phyloP scores from a whole-genome alignment of 2,797 vertebrate species.

The Chaetophractus vellerosus region DNA sequence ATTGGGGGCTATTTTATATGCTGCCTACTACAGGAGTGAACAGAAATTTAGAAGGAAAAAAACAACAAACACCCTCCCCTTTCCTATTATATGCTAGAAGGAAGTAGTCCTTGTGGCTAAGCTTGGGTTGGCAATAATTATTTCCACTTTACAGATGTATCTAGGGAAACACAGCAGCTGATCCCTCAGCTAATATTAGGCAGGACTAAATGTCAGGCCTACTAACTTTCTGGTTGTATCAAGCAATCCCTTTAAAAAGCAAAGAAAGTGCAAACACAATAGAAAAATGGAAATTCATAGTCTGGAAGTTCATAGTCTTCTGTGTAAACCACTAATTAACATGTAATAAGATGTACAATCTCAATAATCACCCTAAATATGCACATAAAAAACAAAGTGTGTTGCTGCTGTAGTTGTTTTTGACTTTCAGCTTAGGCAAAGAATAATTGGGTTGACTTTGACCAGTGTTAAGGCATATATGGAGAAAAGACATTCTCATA shows the following conservation, averaged over 20 bases:
- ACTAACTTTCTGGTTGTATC: not conserved
- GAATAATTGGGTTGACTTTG: conserved; percentile 5
- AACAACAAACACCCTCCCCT: not conserved
- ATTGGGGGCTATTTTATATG: not conserved
- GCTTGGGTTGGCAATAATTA: not conserved
- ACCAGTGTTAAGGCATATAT: conserved; percentile 14
- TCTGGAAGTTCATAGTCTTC: conserved; percentile 22
- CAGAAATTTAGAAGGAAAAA: not conserved
- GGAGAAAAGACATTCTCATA: conserved; percentile 44
- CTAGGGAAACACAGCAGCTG: not conserved
- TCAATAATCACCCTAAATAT: conserved; percentile 27
- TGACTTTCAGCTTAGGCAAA: conserved; percentile 50
- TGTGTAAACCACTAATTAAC: conserved; percentile 16
- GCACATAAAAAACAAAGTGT: not conserved
- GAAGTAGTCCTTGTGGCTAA: not conserved
- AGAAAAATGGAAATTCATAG: not conserved
- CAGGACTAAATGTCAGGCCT: not conserved
- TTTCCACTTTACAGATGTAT: not conserved
- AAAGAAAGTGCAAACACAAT: not conserved
- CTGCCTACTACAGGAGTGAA: not conserved
- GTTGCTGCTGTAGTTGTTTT: not conserved
- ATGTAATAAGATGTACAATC: not conserved
- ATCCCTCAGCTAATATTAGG: not conserved
- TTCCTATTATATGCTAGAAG: not conserved
- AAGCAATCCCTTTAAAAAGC: not conserved